Base-by-base conservation (phyloP, 2,888 invertebrate species). In the Neuroscelio doddi region DNA sequence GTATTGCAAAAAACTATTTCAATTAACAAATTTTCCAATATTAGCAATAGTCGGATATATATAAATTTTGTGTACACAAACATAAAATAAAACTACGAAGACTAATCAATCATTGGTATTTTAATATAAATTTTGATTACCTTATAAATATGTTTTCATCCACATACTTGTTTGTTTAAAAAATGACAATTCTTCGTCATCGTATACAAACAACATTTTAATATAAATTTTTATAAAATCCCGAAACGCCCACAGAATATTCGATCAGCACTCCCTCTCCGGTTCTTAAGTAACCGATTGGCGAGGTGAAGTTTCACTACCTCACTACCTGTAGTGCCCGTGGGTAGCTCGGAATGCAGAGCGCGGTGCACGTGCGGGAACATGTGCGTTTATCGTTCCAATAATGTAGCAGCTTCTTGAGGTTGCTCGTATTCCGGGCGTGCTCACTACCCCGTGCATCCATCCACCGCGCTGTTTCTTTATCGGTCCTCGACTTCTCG, bases 271-370 rank as follows among this genome's bases (percentile, higher is more conserved):
- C 15, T 29, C 12, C 10, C 2, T 2, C 29, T 10, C 15, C 30
- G 24, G 47, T 26, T 24, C 49, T 36, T 39, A 21, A 39, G 50
- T 58, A 30, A 50, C 55, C 55, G 58, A 64, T 64, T n/a, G 50
- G 62, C 49, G 56, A 50, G 52, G 51, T 69, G 59, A 58, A 65
- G 46, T 64, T 71, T 64, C 70, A 69, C 70, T 74, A 72, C 74
- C 74, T 64, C 70, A 69, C 70, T 74, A 72, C 74, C 74, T 72
- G 74, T 71, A 70, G 66, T 52, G 63, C 9, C 66, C 70, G 74
- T 74, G 74, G 74, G 74, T 68, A 70, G 74, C 42, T 63, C 58
- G 74, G 73, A 72, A 73, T 73, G 72, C 69, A 53, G 63, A 61
- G 59, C 57, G 45, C 57, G 57, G 53, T 64, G 58, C 70, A 69